These are phyloP conservation scores for Hypomesus transpacificus DNA, from an alignment of 2,113 vertebrate genomes.

Conservation along the genomic window DNA sequence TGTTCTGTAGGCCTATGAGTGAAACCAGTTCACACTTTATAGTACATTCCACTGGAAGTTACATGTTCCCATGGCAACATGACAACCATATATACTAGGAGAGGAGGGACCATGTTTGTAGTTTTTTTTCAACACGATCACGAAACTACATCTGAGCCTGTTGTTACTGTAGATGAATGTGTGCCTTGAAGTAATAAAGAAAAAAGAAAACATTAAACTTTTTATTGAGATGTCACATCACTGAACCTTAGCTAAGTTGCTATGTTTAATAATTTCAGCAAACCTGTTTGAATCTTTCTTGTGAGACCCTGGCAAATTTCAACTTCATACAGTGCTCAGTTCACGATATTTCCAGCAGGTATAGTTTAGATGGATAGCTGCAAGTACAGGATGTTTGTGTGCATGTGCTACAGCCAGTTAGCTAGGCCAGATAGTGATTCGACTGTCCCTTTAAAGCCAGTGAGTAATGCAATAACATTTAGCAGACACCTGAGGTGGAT, in stretches of 20 bases:
- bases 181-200: constrained; percentile 8
- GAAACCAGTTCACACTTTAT: background rate
- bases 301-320: too few relatives aligned
- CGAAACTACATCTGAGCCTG: constrained; percentile 8
- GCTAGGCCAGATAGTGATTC: too few relatives aligned
- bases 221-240: too few relatives aligned
- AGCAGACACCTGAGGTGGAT: background rate
- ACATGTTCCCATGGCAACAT: constrained; percentile 18
- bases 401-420: too few relatives aligned
- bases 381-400: too few relatives aligned
- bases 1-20: constrained; percentile 5
- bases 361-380: too few relatives aligned
- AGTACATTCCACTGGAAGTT: constrained; percentile 7
- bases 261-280: too few relatives aligned
- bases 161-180: constrained; percentile 10
- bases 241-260: too few relatives aligned
- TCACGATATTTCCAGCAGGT: background rate
- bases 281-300: too few relatives aligned
- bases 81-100: background rate
- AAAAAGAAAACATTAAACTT: too few relatives aligned
- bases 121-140: background rate
- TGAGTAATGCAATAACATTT: constrained; percentile 3
- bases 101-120: background rate
- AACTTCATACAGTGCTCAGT: too few relatives aligned
- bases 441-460: too few relatives aligned